These are phyloP conservation scores for Gymnocheta viridis DNA, from an alignment of 2,888 invertebrate species.

Conservation along the genomic window DNA sequence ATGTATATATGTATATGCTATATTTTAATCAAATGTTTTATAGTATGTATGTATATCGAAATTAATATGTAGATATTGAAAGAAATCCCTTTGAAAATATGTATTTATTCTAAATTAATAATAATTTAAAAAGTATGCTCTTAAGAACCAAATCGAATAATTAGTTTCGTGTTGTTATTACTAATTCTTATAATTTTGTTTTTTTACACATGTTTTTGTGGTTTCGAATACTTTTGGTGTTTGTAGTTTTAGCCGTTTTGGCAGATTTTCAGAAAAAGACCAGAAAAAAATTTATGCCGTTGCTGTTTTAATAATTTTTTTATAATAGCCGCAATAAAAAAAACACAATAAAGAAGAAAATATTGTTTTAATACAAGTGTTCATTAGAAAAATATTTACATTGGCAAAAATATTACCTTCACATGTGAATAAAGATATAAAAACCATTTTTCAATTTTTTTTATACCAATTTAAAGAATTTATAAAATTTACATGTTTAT, in stretches of 20 bases:
- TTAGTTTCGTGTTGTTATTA: too few species aligned
- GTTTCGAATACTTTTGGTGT: conserved; percentile 14
- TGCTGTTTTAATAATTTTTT: conserved; percentile 32
- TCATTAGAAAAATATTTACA: conserved; percentile 35
- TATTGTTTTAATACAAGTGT: conserved; percentile 36
- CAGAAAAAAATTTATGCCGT: conserved; percentile 11
- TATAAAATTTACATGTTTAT: not conserved
- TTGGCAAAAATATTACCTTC: too few species aligned
- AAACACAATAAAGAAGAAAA: conserved; percentile 33
- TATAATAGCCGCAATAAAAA: conserved; percentile 38
- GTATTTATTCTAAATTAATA: conserved; percentile 6
- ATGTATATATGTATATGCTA: not conserved
- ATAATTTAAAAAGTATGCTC: too few species aligned
- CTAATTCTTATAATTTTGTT: not conserved
- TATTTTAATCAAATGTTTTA: not conserved
- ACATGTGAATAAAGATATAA: conserved; percentile 6
- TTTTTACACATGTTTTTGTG: not conserved
- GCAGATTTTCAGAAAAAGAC: conserved; percentile 51
- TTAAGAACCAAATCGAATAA: not conserved
- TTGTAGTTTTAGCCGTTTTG: conserved; percentile 25
- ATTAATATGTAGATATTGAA: not conserved
- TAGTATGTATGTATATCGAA: not conserved
- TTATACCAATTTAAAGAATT: too few species aligned
- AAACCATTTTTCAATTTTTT: not conserved
- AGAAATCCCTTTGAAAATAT: not conserved